These are phyloP conservation scores for Drosophila rhopaloa DNA, from an alignment of 1,140 invertebrate genomes.

Conservation along the genomic window DNA sequence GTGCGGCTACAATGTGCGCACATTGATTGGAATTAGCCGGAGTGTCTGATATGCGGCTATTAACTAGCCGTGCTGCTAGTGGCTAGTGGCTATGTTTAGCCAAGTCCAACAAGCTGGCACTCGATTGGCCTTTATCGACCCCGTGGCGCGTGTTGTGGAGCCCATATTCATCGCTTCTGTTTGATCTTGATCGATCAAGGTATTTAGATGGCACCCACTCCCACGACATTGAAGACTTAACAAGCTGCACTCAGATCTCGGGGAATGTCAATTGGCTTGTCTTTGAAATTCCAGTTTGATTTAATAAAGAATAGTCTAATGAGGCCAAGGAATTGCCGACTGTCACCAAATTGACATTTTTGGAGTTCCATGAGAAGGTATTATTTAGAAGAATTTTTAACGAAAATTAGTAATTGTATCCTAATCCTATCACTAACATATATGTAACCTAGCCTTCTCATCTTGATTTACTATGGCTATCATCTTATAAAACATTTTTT, in stretches of 20 bases:
- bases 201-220: conserved; percentile 12
- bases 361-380: not conserved
- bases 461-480: not conserved
- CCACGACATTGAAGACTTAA: not conserved
- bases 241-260: not conserved
- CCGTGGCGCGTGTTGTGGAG: conserved; percentile 23
- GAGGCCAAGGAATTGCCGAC: not conserved
- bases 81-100: conserved; percentile 22
- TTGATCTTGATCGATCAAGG: conserved; percentile 24
- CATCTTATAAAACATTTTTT: not conserved
- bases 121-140: conserved; percentile 60
- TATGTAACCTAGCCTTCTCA: not conserved
- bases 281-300: not conserved
- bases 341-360: no score
- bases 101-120: conserved; percentile 53
- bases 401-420: no score
- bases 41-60: conserved; percentile 34
- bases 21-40: conserved; percentile 43
- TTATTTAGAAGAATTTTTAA: not conserved
- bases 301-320: not conserved
- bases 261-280: not conserved
- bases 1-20: conserved; percentile 14
- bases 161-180: conserved; percentile 31
- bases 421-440: no score
- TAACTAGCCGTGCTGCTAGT: conserved; percentile 13